Evolutionary conservation across 2,797 vertebrate genomes (phyloP), one percentile per base, ranked within the genome.

Genomic region (Microtus californicus): DNA sequence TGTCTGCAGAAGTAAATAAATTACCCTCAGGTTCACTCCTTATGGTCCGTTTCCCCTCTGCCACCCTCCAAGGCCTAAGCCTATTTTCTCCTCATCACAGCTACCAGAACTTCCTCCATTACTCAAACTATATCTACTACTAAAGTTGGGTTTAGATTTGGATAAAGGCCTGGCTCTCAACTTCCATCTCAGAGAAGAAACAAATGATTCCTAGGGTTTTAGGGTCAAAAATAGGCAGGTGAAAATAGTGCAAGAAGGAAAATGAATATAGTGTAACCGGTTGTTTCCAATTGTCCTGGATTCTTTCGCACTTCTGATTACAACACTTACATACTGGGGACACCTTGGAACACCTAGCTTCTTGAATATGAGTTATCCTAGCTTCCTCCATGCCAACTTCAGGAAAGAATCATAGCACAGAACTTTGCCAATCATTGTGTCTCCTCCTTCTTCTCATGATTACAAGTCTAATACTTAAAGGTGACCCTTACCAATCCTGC

Each of bases 91-190:
- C 23, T 85, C 29, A 15, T 67, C 29, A 5, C 59, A 79, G 61
- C 73, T 76, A 29, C 78, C 23, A 43, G 19, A 29, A 34, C 45
- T 69, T 83, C 12, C n/a, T 82, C 56, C 77, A 2, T 25, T 34
- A 37, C 61, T 91, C 56, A 81, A 59, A 56, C 31, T 77, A 40
- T 74, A 21, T 77, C 92, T 93, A 78, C 83, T 69, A 37, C 48
- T 51, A 71, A 94, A 92, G 86, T 73, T 74, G 51, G 40, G 45
- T 92, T 76, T 86, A 63, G 79, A 73, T 89, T 56, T 93, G 25
- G 40, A 59, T 63, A 34, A 34, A 71, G 25, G 31, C n/a, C 61
- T 94, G 37, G 37, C 48, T 87, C 40, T 34, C 71, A 19, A 6
- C 31, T 76, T 86, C 63, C 80, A 67, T 6, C 54, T 37, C 45